Evolutionary conservation across 92 coral and sea anemone species (phyloP).

Genomic region (Parazoanthus atlanticus): DNA sequence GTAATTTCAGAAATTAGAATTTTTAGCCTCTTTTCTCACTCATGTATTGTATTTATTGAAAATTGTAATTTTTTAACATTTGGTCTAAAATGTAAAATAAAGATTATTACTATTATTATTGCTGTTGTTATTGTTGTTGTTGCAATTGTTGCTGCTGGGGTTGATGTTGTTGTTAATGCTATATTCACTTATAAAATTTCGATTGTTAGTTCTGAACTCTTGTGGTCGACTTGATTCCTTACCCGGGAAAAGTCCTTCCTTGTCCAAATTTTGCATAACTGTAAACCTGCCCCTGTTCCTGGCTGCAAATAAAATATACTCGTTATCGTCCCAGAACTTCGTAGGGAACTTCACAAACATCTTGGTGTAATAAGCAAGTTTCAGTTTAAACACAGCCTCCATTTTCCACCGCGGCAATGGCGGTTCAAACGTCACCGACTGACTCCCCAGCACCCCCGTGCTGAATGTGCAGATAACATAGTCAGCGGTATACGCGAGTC

Average conservation of each 20-base stretch:
- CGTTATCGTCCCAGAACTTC: slow-evolving; percentile 82
- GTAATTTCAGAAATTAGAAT: too few species aligned
- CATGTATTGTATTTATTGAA: too few species aligned
- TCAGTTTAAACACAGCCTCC: slow-evolving; percentile 63
- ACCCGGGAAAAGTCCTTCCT: slow-evolving; percentile 38
- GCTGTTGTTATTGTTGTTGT: too few species aligned
- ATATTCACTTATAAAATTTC: too few species aligned
- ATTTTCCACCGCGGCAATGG: slow-evolving; percentile 79
- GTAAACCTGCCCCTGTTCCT: slow-evolving; percentile 56
- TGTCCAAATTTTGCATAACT: slow-evolving; percentile 47
- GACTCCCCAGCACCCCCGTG: slow-evolving; percentile 82
- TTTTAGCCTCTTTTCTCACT: too few species aligned
- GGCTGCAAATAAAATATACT: slow-evolving; percentile 66
- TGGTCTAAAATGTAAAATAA: too few species aligned
- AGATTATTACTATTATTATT: too few species aligned
- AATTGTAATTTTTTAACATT: too few species aligned
- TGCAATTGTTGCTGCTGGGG: too few species aligned
- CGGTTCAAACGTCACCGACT: slow-evolving; percentile 68
- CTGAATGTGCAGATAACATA: slow-evolving; percentile 83
- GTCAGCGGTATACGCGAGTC: slow-evolving; percentile 77
- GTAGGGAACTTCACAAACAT: slow-evolving; percentile 70
- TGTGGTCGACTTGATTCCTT: neutral
- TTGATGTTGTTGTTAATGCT: neutral
- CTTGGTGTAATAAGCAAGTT: slow-evolving; percentile 76
- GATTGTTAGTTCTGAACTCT: neutral